Evolutionary conservation across 2,888 invertebrate species (phyloP).

Genomic region (Rhagophthalmus giganteus): DNA sequence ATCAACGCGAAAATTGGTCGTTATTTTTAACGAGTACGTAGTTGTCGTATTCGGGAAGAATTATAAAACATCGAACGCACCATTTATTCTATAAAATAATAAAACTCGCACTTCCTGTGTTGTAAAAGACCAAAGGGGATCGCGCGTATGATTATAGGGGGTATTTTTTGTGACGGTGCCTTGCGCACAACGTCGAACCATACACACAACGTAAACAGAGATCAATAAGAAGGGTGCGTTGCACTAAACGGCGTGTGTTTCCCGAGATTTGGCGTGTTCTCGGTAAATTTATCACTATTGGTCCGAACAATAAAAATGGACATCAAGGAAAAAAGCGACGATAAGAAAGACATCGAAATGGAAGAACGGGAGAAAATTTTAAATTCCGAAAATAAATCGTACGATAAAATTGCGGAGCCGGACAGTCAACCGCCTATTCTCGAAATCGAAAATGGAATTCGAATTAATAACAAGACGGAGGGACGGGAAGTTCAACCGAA

Average conservation of each 20-base stretch:
- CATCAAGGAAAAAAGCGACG: conserved; percentile 59
- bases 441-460: conserved; percentile 58
- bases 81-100: no score
- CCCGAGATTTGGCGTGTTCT: not conserved
- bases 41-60: no score
- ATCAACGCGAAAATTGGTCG: no score
- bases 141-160: no score
- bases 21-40: no score
- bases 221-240: conserved; percentile 27
- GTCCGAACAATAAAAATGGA: conserved; percentile 34
- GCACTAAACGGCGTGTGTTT: not conserved
- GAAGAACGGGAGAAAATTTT: conserved; percentile 66
- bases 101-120: no score
- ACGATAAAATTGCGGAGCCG: conserved; percentile 52
- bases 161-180: conserved; percentile 10
- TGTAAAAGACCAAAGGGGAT: no score
- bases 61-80: no score
- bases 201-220: conserved; percentile 14
- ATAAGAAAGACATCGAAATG: conserved; percentile 68
- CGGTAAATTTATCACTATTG: not conserved
- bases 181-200: conserved; percentile 10
- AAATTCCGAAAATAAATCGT: conserved; percentile 65
- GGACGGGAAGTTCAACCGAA: conserved; percentile 77
- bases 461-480: conserved; percentile 62
- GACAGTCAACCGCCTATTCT: conserved; percentile 46